A percentile compares a stretch with the other conserved stretches of the same genome.
Evolutionary conservation across 92 coral and sea anemone genomes (phyloP).

Genomic region (Epizoanthus illoricatus): DNA sequence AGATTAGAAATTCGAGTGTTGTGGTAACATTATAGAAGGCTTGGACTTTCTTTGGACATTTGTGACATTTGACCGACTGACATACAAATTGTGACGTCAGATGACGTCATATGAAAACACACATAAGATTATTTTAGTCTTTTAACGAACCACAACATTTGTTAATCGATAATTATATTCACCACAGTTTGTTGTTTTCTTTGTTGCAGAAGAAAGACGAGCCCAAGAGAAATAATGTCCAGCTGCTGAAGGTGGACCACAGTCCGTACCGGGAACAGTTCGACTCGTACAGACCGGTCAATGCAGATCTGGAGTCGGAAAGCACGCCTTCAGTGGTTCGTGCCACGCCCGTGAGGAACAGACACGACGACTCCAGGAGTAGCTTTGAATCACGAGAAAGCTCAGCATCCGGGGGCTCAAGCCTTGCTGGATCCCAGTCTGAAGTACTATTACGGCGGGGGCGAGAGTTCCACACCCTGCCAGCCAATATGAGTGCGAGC

Average conservation of each 20-base stretch:
- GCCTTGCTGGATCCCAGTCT: slow-evolving; percentile 57
- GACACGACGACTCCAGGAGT: slow-evolving; percentile 61
- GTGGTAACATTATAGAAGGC: no score
- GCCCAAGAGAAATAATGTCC: slow-evolving; percentile 60
- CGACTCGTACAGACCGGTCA: slow-evolving; percentile 50
- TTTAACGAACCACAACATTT: no score
- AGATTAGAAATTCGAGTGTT: no score
- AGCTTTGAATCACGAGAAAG: slow-evolving; percentile 87
- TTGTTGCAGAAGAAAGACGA: slow-evolving; percentile 85
- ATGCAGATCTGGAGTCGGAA: slow-evolving; percentile 50
- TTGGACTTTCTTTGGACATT: no score
- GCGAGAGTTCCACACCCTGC: slow-evolving; percentile 26
- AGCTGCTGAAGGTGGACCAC: slow-evolving; percentile 74
- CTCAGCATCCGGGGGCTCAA: slow-evolving; percentile 79
- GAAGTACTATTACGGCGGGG: slow-evolving; percentile 61
- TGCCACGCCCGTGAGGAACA: slow-evolving; percentile 55
- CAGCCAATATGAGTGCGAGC: slow-evolving; percentile 63
- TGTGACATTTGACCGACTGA: no score
- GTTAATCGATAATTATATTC: not conserved
- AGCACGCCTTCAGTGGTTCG: slow-evolving; percentile 34
- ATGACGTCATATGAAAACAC: no score
- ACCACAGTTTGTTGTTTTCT: not conserved
- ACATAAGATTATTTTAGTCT: no score
- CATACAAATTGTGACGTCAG: no score
- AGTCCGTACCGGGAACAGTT: slow-evolving; percentile 65